phyloP scores from a whole-genome alignment of 1,140 invertebrate species.

The Conus betulinus region DNA sequence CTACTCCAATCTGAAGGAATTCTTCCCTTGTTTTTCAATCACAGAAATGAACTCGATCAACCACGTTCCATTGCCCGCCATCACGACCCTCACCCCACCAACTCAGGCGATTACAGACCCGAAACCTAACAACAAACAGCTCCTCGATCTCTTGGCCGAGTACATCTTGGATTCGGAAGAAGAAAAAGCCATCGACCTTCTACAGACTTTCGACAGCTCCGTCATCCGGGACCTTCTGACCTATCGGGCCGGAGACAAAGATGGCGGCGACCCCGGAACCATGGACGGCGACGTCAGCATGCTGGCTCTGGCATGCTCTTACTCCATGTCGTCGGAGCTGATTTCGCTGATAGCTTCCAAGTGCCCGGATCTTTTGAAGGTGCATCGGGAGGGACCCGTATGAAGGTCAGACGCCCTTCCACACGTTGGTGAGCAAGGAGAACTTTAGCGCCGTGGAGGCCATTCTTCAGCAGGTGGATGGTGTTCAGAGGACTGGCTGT shows the following conservation, averaged over 20 bases:
- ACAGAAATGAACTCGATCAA: not conserved
- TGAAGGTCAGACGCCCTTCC: conserved; percentile 16
- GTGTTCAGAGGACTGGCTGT: not conserved
- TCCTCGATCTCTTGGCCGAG: not conserved
- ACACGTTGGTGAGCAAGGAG: conserved; percentile 27
- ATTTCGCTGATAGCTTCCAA: not conserved
- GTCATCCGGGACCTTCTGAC: not conserved
- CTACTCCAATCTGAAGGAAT: too few species aligned
- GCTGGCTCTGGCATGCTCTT: not conserved
- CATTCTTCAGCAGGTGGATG: not conserved
- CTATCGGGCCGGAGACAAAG: not conserved
- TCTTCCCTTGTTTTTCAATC: too few species aligned
- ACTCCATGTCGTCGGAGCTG: conserved; percentile 4
- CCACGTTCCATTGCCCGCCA: not conserved
- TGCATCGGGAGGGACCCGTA: not conserved
- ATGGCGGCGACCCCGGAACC: not conserved
- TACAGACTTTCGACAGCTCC: not conserved
- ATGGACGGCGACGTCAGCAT: not conserved
- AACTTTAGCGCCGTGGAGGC: not conserved
- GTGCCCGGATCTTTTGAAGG: not conserved
- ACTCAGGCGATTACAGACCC: not conserved
- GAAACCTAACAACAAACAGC: not conserved
- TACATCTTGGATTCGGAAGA: conserved; percentile 8
- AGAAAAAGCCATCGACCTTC: not conserved
- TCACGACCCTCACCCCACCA: not conserved